Evolutionary conservation across 2,113 vertebrate genomes (phyloP), one percentile per base, ranked within the genome.

Genomic region (Miniopterus natalensis): DNA sequence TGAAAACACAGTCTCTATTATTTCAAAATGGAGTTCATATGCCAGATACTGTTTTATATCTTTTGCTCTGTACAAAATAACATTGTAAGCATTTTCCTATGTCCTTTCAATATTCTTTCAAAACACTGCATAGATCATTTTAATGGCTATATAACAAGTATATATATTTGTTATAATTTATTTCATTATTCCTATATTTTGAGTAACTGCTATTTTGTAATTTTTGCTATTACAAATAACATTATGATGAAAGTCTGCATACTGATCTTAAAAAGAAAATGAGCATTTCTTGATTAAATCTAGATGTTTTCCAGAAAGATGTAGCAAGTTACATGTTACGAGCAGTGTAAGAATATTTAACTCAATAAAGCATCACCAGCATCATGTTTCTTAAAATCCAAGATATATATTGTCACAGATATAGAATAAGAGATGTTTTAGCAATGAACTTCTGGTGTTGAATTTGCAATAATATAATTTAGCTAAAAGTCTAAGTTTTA

Each of bases 1-100:
- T 45, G 83, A 96, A 80, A 59, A 94, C 1, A 93, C 1, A 93
- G 63, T 36, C 25, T 77, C 17, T 31, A 59, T 74, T 84, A 84
- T 86, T 95, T 94, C 45, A 94, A 89, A 93, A 95, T 65, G 78
- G 65, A 88, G 20, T 53, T 84, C 25, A 18, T 23, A 92, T 88
- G 29, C 36, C 20, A 85, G 27, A 84, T 31, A 59, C 18, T 40
- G 85, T 65, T 70, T 81, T 49, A 61, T 25, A 51, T 29, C 10
- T 81, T 92, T 66, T 42, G 31, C 90, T 68, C 84, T 61, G 59
- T 20, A 94, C 15, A 92, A 59, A 92, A 95, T 29, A n/a, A 85
- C 9, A 68, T 10, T 53, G 11, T 74, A 9, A 94, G n/a, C 21
- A 88, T 73, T 88, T 87, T 31, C 63, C 23, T 31, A 71, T 3